phyloP scores from a whole-genome alignment of 2,888 invertebrate species.

The Stegophylla sp. region DNA sequence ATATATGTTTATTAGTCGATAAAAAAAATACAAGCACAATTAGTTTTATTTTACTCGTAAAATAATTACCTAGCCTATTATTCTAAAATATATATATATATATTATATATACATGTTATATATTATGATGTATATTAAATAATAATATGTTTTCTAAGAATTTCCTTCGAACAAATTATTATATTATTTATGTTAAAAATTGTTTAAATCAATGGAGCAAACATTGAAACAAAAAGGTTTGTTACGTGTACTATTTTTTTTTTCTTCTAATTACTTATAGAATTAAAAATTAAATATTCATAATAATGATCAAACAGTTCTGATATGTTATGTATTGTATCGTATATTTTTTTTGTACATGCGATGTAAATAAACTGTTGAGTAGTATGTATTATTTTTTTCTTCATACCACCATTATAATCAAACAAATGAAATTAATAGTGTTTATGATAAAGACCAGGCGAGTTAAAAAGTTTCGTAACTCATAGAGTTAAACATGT shows the following conservation, averaged over 20 bases:
- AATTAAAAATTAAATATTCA: constrained; percentile 49
- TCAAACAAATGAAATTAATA: constrained; percentile 16
- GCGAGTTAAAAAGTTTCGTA: too few relatives aligned
- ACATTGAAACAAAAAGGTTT: constrained; percentile 13
- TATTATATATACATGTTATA: constrained; percentile 1
- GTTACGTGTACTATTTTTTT: constrained; percentile 21
- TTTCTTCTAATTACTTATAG: constrained; percentile 29
- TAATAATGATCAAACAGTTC: constrained; percentile 46
- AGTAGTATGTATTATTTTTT: constrained; percentile 52
- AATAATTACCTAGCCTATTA: constrained; percentile 33
- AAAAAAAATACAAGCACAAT: constrained; percentile 43
- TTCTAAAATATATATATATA: constrained; percentile 35
- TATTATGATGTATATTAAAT: constrained; percentile 24
- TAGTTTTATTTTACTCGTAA: constrained; percentile 51
- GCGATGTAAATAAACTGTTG: constrained; percentile 58
- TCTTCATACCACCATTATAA: constrained; percentile 8
- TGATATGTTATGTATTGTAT: constrained; percentile 53
- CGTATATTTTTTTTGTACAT: constrained; percentile 56
- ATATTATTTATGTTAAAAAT: constrained; percentile 29
- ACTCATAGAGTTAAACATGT: too few relatives aligned
- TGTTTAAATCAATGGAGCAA: constrained; percentile 26
- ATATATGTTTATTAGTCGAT: constrained; percentile 33
- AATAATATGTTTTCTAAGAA: constrained; percentile 21
- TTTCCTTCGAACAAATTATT: constrained; percentile 16
- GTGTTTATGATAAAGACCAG: too few relatives aligned